Percentiles rank a stretch among this genome's conserved stretches.
Conservation (phyloP, 2,888 invertebrate genomes). For the Penaeus monodon region DNA sequence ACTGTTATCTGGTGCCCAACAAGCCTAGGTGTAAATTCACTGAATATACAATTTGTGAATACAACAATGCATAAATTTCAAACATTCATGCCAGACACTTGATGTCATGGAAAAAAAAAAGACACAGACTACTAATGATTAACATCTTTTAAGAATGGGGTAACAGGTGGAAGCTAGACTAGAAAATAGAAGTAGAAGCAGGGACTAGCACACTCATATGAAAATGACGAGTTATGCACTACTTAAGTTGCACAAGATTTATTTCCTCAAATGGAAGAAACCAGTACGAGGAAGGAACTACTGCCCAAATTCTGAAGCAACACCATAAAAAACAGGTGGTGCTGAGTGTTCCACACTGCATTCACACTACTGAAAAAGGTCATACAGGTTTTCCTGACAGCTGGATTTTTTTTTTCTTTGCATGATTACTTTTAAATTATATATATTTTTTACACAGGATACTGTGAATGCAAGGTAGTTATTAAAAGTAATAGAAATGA, state of each 20-base stretch:
- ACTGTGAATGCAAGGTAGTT: too few relatives aligned
- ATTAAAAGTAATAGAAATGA: too few relatives aligned
- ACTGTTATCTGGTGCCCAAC: slow-evolving; percentile 45
- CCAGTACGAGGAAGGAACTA: slow-evolving; percentile 29
- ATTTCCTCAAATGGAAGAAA: slow-evolving; percentile 43
- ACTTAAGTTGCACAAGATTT: slow-evolving; percentile 28
- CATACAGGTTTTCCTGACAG: not conserved
- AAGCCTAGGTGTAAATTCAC: slow-evolving; percentile 32
- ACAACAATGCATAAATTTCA: slow-evolving; percentile 37
- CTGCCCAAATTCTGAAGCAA: slow-evolving; percentile 39
- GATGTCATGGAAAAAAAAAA: slow-evolving; percentile 37
- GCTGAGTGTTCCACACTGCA: slow-evolving; percentile 7
- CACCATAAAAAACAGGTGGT: slow-evolving; percentile 10
- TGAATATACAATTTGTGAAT: slow-evolving; percentile 29
- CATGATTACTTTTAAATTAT: too few relatives aligned
- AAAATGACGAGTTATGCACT: slow-evolving; percentile 33
- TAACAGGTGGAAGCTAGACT: slow-evolving; percentile 38
- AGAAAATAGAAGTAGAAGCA: slow-evolving; percentile 46
- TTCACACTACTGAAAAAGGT: not conserved
- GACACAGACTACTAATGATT: slow-evolving; percentile 29
- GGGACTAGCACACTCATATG: slow-evolving; percentile 57
- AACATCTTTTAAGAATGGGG: slow-evolving; percentile 32
- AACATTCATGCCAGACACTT: slow-evolving; percentile 46
- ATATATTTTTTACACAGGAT: too few relatives aligned
- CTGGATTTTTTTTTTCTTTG: too few relatives aligned